Evolutionary conservation across 2,888 invertebrate species (phyloP), one percentile per base, ranked within the genome.

Genomic region (Meganola albula): DNA sequence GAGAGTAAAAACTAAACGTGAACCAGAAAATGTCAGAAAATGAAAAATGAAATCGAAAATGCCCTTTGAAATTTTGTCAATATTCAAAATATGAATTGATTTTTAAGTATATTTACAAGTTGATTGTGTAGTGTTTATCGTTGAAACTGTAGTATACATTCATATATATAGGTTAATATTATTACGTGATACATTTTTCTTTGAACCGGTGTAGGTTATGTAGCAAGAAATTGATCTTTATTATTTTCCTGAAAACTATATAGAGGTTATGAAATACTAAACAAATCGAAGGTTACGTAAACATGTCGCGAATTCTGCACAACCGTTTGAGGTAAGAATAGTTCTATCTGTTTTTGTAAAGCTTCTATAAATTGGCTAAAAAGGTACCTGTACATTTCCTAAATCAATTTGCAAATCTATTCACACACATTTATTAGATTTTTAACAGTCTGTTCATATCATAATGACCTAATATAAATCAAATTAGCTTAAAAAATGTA

Each of bases 301-400:
- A 79, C 45, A 84, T 85, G 85, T 84, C 85, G 46, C 74, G 84
- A 60, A 80, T 85, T 65, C 72, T 85, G 32, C 79, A 83, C 56
- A 76, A 83, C 62, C 80, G 77, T 37, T 59, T 82, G 58, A 80
- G 82, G 85, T 83, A 62, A 58, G 55, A 33, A 4, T 25, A 20
- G 24, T 10, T 35, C 13, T 35, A n/a, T n/a, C n/a, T n/a, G n/a
- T n/a, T n/a, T n/a, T n/a, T n/a, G n/a, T n/a, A n/a, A n/a, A n/a
- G n/a, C n/a, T n/a, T n/a, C n/a, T n/a, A n/a, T n/a, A n/a, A n/a
- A n/a, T n/a, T n/a, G n/a, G n/a, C n/a, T n/a, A n/a, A n/a, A n/a
- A n/a, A n/a, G n/a, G n/a, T n/a, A n/a, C n/a, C n/a, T n/a, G n/a
- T n/a, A n/a, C n/a, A n/a, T n/a, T n/a, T n/a, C n/a, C n/a, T n/a